phyloP scores from a whole-genome alignment of 2,888 invertebrate genomes.

The Resseliella maxima region DNA sequence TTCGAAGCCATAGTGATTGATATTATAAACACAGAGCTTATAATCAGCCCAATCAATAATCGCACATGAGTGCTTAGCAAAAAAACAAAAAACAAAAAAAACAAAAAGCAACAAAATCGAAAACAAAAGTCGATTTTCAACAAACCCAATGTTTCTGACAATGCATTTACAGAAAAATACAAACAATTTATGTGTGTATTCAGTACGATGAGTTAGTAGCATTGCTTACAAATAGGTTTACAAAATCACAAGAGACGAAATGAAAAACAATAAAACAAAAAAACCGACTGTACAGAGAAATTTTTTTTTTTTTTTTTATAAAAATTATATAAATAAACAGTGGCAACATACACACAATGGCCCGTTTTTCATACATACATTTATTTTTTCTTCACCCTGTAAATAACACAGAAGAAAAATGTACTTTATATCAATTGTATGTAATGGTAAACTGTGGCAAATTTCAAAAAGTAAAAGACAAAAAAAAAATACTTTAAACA shows the following conservation, averaged over 20 bases:
- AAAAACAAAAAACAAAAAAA: background rate
- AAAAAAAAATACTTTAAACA: background rate
- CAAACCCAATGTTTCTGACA: background rate
- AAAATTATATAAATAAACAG: constrained; percentile 34
- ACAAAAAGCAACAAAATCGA: background rate
- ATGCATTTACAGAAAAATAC: background rate
- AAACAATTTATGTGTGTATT: too few relatives aligned
- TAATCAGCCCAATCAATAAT: constrained; percentile 39
- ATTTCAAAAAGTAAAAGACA: background rate
- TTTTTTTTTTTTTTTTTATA: background rate
- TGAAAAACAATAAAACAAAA: background rate
- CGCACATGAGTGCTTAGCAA: constrained; percentile 5
- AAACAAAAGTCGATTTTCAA: background rate
- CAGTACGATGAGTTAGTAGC: background rate
- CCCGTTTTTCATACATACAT: background rate
- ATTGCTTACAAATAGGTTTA: constrained; percentile 23
- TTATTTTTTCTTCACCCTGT: too few relatives aligned
- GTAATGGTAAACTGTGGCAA: background rate
- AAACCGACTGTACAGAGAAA: background rate
- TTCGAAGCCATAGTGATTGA: constrained; percentile 30
- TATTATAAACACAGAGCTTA: constrained; percentile 6
- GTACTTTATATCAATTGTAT: background rate
- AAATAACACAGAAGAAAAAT: background rate
- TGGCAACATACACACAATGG: constrained; percentile 18
- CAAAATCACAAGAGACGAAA: background rate